A percentile compares a stretch with the other conserved stretches of the same genome.
phyloP scores from a whole-genome alignment of 2,113 vertebrate species.

The Sus scrofa region DNA sequence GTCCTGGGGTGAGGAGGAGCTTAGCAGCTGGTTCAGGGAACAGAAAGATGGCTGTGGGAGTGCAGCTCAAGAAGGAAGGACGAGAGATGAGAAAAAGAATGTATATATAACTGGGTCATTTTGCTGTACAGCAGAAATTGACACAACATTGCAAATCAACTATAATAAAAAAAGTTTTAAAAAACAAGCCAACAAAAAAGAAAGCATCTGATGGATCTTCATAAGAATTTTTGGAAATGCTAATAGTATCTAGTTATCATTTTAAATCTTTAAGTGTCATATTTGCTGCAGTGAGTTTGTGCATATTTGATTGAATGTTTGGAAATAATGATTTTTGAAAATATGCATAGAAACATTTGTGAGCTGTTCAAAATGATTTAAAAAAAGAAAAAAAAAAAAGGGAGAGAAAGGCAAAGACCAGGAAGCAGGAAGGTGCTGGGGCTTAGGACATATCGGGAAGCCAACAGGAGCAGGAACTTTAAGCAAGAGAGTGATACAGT shows the following conservation, averaged over 20 bases:
- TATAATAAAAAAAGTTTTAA: no score
- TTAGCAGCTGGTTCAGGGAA: neutral
- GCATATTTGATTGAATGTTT: conserved; percentile 39
- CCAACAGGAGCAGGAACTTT: neutral
- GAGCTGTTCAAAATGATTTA: conserved; percentile 42
- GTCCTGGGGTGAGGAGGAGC: neutral
- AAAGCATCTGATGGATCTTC: conserved; percentile 22
- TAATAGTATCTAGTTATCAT: neutral
- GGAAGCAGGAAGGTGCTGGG: neutral
- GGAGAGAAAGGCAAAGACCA: neutral
- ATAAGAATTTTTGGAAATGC: conserved; percentile 21
- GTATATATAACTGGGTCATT: no score
- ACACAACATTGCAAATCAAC: no score
- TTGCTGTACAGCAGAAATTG: no score
- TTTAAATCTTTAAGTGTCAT: conserved; percentile 4
- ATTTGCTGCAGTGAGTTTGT: conserved; percentile 37
- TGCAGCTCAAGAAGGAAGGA: neutral
- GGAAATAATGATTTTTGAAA: conserved; percentile 52
- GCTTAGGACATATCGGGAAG: neutral
- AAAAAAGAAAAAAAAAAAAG: no score
- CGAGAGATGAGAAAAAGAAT: no score
- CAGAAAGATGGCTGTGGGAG: neutral
- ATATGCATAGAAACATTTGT: neutral
- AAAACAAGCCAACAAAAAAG: neutral
- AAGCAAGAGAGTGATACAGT: neutral